Conservation (phyloP, 2,113 vertebrate genomes). For the Manacus vitellinus region DNA sequence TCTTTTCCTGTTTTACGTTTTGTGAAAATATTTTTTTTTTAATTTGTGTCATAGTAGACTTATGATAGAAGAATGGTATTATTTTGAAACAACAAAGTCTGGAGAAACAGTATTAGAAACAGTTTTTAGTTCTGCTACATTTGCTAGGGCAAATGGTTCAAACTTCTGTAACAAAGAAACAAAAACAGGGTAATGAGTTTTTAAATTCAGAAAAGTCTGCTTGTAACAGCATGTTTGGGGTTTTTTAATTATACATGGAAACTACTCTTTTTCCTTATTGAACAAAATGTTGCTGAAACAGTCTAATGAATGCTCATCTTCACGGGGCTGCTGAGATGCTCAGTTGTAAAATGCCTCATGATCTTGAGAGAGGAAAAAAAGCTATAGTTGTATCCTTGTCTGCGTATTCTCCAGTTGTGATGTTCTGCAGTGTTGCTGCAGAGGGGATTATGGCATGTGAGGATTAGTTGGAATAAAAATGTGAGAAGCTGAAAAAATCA, state of each 20-base stretch:
- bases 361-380: neutral
- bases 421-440: neutral
- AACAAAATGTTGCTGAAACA: neutral
- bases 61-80: neutral
- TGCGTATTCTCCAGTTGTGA: neutral
- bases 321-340: neutral
- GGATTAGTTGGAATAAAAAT: neutral
- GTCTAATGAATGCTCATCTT: neutral
- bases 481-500: neutral
- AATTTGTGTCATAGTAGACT: neutral
- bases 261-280: neutral
- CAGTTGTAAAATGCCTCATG: neutral
- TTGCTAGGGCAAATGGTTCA: neutral
- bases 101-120: neutral
- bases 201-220: neutral
- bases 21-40: neutral
- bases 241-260: neutral
- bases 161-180: neutral
- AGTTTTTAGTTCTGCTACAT: neutral
- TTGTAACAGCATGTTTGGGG: neutral
- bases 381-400: neutral
- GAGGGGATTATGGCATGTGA: neutral
- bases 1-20: neutral
- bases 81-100: neutral
- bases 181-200: neutral